A percentile compares a stretch with the other conserved stretches of the same genome.
phyloP scores from a whole-genome alignment of 2,797 vertebrate genomes.

The Antrozous pallidus region DNA sequence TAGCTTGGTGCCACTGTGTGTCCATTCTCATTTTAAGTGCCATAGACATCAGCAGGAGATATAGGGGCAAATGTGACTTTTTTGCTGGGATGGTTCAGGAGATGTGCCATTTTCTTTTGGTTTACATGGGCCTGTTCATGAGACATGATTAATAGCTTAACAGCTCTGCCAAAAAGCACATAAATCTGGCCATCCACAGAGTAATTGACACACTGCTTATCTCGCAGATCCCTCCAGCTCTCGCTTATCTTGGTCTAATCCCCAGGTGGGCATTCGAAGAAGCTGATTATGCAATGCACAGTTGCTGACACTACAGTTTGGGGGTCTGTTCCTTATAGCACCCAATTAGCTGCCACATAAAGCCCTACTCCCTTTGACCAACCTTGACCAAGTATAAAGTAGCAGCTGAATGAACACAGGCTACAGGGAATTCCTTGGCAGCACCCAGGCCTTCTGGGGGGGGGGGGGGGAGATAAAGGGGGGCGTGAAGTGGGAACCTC shows the following conservation, averaged over 20 bases:
- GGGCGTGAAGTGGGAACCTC: not conserved
- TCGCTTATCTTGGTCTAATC: slow-evolving; percentile 64
- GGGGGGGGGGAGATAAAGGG: too few species aligned
- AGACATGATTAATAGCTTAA: slow-evolving; percentile 82
- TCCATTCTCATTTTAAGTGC: slow-evolving; percentile 42
- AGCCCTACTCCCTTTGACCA: slow-evolving; percentile 82
- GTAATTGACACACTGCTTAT: slow-evolving; percentile 80
- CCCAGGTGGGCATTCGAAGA: slow-evolving; percentile 71
- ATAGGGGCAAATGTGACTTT: slow-evolving; percentile 71
- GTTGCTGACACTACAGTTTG: slow-evolving; percentile 85
- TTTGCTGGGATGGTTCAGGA: slow-evolving; percentile 66
- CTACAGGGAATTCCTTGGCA: not conserved
- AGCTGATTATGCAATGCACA: slow-evolving; percentile 80
- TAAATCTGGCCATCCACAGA: slow-evolving; percentile 80
- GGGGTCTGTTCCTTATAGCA: slow-evolving; percentile 82
- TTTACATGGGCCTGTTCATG: slow-evolving; percentile 78
- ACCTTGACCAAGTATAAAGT: slow-evolving; percentile 80
- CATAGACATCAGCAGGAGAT: slow-evolving; percentile 72
- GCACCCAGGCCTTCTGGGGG: not conserved
- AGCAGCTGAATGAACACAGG: slow-evolving; percentile 70
- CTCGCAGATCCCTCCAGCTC: slow-evolving; percentile 72
- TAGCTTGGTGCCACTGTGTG: not conserved
- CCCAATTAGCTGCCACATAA: slow-evolving; percentile 89
- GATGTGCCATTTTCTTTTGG: slow-evolving; percentile 77
- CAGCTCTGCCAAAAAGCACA: slow-evolving; percentile 79